These are phyloP conservation scores for Lacanobia wlatinum DNA, from an alignment of 2,888 invertebrate species.

Conservation along the genomic window DNA sequence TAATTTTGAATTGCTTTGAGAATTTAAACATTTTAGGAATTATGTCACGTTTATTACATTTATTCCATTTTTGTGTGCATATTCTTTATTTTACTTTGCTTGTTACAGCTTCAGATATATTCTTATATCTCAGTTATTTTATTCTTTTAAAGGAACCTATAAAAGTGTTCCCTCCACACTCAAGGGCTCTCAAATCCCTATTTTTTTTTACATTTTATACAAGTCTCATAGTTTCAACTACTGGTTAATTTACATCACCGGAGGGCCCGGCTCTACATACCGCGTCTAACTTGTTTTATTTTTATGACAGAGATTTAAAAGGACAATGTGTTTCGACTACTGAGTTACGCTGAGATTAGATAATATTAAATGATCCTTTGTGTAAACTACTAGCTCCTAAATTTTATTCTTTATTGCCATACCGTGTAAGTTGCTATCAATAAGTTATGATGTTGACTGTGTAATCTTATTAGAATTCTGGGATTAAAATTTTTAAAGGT, in stretches of 20 bases:
- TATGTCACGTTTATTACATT: neutral
- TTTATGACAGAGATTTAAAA: constrained; percentile 79
- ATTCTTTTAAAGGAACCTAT: neutral
- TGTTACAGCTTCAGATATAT: neutral
- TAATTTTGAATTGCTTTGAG: neutral
- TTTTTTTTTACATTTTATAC: constrained; percentile 3
- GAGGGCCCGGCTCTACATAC: constrained; percentile 35
- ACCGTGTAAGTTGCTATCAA: constrained; percentile 51
- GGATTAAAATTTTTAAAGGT: neutral
- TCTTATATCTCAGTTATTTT: neutral
- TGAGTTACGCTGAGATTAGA: constrained; percentile 83
- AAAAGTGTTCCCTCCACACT: constrained; percentile 2
- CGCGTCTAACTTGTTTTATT: constrained; percentile 75
- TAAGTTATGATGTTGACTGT: constrained; percentile 38
- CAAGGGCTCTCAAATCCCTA: constrained; percentile 2
- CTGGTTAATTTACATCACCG: constrained; percentile 40
- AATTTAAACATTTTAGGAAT: neutral
- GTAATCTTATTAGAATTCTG: constrained; percentile 53
- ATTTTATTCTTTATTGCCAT: constrained; percentile 60
- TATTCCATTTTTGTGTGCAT: neutral
- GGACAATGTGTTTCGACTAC: constrained; percentile 79
- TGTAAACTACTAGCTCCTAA: constrained; percentile 68
- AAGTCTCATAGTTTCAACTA: constrained; percentile 13
- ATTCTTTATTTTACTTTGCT: neutral
- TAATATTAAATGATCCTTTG: constrained; percentile 80